A percentile compares a stretch with the other conserved stretches of the same genome.
Evolutionary conservation across 2,113 vertebrate genomes (phyloP).

Genomic region (Agelaius phoeniceus): DNA sequence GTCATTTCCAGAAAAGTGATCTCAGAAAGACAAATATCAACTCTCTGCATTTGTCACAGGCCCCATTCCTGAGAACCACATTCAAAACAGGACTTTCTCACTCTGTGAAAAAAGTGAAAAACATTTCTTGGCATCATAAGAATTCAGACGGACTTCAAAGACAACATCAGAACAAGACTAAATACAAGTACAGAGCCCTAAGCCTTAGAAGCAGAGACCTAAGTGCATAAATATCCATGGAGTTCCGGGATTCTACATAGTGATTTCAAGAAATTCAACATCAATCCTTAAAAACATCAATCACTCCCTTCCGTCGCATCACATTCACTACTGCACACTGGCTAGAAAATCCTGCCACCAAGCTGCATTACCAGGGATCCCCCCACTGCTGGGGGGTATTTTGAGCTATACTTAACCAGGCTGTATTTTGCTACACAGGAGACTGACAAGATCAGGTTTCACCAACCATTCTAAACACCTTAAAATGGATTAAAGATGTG

Average conservation of each 20-base stretch:
- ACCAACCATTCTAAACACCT: neutral
- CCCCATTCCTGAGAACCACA: neutral
- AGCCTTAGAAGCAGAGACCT: neutral
- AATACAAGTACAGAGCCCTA: neutral
- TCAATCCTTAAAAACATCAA: neutral
- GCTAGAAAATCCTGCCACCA: neutral
- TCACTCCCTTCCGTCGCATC: neutral
- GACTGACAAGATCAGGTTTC: neutral
- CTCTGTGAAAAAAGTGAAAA: neutral
- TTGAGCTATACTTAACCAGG: neutral
- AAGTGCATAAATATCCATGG: neutral
- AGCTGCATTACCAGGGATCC: neutral
- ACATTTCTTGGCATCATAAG: neutral
- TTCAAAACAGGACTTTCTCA: neutral
- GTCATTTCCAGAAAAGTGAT: slow-evolving; percentile 7
- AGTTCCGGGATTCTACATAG: neutral
- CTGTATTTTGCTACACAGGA: neutral
- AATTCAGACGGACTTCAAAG: neutral
- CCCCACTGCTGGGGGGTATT: neutral
- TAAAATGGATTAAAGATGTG: neutral
- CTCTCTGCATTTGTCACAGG: neutral
- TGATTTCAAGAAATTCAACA: neutral
- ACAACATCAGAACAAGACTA: neutral
- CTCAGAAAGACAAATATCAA: slow-evolving; percentile 26
- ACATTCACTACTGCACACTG: neutral